These are phyloP conservation scores for Pseudopodoces humilis DNA, from an alignment of 2,113 vertebrate species.

Conservation along the genomic window DNA sequence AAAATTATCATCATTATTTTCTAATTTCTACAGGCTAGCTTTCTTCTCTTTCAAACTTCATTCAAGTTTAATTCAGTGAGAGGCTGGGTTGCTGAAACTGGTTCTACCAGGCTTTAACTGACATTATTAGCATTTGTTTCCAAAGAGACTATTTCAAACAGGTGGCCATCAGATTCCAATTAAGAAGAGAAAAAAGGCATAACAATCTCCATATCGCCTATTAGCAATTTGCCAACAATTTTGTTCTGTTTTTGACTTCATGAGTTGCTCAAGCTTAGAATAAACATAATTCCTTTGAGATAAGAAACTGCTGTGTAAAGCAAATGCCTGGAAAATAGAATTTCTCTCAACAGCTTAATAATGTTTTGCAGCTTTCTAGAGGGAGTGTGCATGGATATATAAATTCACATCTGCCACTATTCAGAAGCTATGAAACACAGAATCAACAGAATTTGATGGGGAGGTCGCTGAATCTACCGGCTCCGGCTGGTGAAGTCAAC, in stretches of 20 bases:
- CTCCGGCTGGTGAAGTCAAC: background rate
- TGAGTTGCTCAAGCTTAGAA: slow-evolving; percentile 11
- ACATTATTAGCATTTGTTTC: slow-evolving; percentile 2
- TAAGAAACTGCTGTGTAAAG: slow-evolving; percentile 2
- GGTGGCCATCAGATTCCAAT: slow-evolving; percentile 7
- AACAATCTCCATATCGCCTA: background rate
- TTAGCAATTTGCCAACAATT: slow-evolving; percentile 24
- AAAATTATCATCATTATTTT: background rate
- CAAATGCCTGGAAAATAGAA: slow-evolving; percentile 5
- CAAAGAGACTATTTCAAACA: slow-evolving; percentile 23
- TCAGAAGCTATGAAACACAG: background rate
- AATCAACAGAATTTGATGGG: background rate
- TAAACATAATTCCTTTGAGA: slow-evolving; percentile 22
- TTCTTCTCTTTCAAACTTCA: background rate
- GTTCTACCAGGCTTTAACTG: background rate
- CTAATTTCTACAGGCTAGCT: background rate
- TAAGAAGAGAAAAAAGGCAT: background rate
- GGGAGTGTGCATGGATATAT: background rate
- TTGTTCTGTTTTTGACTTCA: background rate
- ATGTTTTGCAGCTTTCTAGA: slow-evolving; percentile 5
- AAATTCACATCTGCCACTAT: background rate
- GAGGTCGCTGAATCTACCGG: background rate
- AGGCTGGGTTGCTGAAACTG: background rate
- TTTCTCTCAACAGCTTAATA: background rate
- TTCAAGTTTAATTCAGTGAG: background rate